Base-by-base conservation (phyloP, 2,888 invertebrate genomes). In the Biston betularia region DNA sequence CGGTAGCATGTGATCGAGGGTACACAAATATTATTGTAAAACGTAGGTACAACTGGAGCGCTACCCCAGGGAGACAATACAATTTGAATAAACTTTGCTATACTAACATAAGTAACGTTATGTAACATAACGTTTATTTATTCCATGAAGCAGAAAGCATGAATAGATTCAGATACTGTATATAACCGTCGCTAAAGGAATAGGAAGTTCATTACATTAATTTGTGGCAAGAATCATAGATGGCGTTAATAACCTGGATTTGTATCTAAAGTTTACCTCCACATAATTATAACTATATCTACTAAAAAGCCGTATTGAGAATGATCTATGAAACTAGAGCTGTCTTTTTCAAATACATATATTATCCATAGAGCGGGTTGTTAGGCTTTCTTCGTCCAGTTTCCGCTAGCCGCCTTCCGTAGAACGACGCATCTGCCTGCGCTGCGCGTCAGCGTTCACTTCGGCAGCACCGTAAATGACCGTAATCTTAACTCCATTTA, bases 361-460 rank as follows among this genome's bases (percentile, higher is more conserved):
- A 42, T 44, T 42, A 42, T 44, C 54, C n/a, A 54, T 49, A 49
- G 15, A 49, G 58, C 48, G 48, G 38, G 14, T 10, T 24, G 49
- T 33, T 56, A 33, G 24, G 57, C 15, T 42, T 49, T 6, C 8
- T 6, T 42, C 42, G 49, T 24, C 40, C 58, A 58, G 58, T 58
- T 58, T 49, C n/a, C 24, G 38, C 10, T 38, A 40, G 58, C 49
- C 49, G 49, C 48, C 49, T 49, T 50, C 49, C 49, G 58, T n/a
- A 57, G 48, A 38, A 10, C 49, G 58, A 58, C 58, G 58, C 45
- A 34, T 56, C 35, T 33, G 55, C 53, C 42, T 12, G 42, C 57
- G 48, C 42, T 12, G 42, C 57, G 48, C 12, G 58, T 49, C 11
- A 8, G 6, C 9, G 33, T 49, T 40, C 24, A 34, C 56, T 35